Base-by-base conservation (phyloP, 1,140 invertebrate genomes). In the Hypothenemus hampei region DNA sequence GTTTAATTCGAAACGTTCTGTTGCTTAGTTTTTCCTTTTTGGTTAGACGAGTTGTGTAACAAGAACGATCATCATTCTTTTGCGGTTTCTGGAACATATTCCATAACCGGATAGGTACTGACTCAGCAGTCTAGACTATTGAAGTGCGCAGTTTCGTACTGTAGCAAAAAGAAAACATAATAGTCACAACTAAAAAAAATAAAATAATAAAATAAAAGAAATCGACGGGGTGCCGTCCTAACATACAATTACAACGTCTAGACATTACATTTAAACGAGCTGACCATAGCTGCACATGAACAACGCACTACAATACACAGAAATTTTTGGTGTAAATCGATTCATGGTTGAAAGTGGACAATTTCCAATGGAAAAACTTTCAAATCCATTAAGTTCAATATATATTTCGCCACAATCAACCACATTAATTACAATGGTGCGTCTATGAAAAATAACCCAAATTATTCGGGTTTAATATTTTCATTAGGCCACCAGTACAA, bases 211-310 rank as follows among this genome's bases (percentile, higher is more conserved):
- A 37, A 10, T 16, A 50, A 50, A 39, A 39, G 31, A 50, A 35
- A 44, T 21, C 18, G 37, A 55, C 35, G 29, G 36, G 15, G 46
- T 44, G 45, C 45, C 45, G 36, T 43, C 48, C 49, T 58, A 58
- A 51, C 48, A 53, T 46, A 46, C 55, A 57, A 11, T 56, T 62
- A 70, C 68, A 70, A 70, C 67, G 69, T 65, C 69, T 69, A 69
- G 57, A 70, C 65, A 69, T 67, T 69, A 69, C 69, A 69, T 67
- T 61, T 68, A 70, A 62, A 69, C 69, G 67, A 69, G 67, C 68
- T 70, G 67, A 67, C 62, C 66, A 69, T 67, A 58, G 59, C 63
- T 64, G 65, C 63, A 69, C 62, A 66, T 62, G 59, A 69, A 69
- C 66, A 69, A 69, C 66, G 68, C 66, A 68, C 64, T 66, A 66